Evolutionary conservation across 2,888 invertebrate genomes (phyloP).

Genomic region (Panopea generosa): DNA sequence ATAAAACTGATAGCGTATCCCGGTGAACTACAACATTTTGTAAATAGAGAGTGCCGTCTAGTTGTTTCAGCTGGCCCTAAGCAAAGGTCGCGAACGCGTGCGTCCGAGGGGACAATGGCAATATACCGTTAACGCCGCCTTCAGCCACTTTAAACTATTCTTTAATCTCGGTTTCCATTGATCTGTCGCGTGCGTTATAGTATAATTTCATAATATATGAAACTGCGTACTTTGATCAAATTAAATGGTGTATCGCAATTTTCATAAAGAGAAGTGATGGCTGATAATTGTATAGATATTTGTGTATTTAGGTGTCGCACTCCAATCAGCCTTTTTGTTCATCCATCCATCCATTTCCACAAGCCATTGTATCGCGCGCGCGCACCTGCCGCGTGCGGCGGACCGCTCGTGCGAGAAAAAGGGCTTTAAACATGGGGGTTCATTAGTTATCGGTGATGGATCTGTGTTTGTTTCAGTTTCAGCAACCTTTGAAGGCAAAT

Average conservation of each 20-base stretch:
- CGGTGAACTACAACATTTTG: slow-evolving; percentile 3
- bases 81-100: slow-evolving; percentile 31
- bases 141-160: background rate
- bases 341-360: too few species aligned
- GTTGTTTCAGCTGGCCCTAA: slow-evolving; percentile 46
- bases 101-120: slow-evolving; percentile 7
- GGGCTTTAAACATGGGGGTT: slow-evolving; percentile 18
- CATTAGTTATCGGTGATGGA: slow-evolving; percentile 44
- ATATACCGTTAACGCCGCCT: slow-evolving; percentile 24
- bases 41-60: slow-evolving; percentile 5
- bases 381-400: slow-evolving; percentile 14
- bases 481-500: slow-evolving; percentile 24
- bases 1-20: slow-evolving; percentile 13
- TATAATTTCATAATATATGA: slow-evolving; percentile 14
- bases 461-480: slow-evolving; percentile 27
- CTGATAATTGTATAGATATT: too few species aligned
- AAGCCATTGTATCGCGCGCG: slow-evolving; percentile 6
- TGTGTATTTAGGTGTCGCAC: too few species aligned
- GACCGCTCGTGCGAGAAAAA: background rate
- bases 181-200: slow-evolving; percentile 51
- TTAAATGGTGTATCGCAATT: too few species aligned
- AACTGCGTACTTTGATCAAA: too few species aligned
- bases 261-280: background rate
- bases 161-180: slow-evolving; percentile 26
- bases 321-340: too few species aligned